phyloP scores from a whole-genome alignment of 2,888 invertebrate genomes.

The Chaitophorus viminalis region DNA sequence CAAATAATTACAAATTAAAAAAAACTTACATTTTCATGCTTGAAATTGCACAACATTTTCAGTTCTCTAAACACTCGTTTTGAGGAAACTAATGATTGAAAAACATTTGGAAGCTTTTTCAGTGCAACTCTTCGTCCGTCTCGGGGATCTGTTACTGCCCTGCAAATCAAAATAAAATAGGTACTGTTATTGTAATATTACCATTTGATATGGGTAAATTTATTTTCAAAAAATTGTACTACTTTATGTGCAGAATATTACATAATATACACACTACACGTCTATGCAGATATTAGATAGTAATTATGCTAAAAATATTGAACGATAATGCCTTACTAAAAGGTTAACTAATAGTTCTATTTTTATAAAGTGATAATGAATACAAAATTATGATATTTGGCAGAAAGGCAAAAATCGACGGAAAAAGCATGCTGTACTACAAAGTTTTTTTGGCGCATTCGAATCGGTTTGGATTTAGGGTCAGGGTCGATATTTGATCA shows the following conservation, averaged over 20 bases:
- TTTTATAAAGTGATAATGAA: constrained; percentile 31
- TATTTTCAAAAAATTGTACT: too few relatives aligned
- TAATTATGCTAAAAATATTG: neutral
- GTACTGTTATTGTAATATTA: neutral
- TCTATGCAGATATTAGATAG: too few relatives aligned
- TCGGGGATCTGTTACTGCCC: constrained; percentile 99
- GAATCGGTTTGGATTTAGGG: constrained; percentile 41
- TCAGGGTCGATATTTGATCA: constrained; percentile 24
- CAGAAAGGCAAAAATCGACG: constrained; percentile 44
- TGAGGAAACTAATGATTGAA: constrained; percentile 98
- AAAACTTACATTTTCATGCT: constrained; percentile 97
- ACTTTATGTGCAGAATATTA: neutral
- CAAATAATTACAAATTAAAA: neutral
- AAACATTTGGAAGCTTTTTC: constrained; percentile 99
- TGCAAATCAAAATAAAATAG: constrained; percentile 70
- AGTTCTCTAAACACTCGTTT: constrained; percentile 98
- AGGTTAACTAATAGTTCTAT: constrained; percentile 30
- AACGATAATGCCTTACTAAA: constrained; percentile 23
- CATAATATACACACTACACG: too few relatives aligned
- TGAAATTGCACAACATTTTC: constrained; percentile 99
- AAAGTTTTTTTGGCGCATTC: constrained; percentile 26
- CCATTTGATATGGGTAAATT: neutral
- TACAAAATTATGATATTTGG: constrained; percentile 41
- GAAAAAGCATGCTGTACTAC: neutral
- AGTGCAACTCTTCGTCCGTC: constrained; percentile 97